A percentile compares a stretch with the other conserved stretches of the same genome.
Evolutionary conservation across 2,113 vertebrate species (phyloP).

Genomic region (Cyanoramphus novaezelandiae): DNA sequence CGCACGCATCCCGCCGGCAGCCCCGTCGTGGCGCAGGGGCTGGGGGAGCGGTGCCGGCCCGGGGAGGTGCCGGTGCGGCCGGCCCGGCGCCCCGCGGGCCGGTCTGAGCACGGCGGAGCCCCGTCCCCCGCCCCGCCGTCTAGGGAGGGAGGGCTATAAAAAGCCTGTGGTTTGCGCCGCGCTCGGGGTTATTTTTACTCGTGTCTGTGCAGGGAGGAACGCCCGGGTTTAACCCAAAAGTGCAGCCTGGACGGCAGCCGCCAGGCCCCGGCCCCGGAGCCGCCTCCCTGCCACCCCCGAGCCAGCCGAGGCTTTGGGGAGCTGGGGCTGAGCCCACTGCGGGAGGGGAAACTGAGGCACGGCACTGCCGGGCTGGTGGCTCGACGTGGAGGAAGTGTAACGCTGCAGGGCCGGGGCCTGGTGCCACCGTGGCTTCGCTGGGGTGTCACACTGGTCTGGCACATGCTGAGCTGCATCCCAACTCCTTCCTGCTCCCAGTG

Average conservation of each 20-base stretch:
- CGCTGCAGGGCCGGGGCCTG: not conserved
- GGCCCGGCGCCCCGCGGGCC: not conserved
- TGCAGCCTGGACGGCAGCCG: conserved; percentile 7
- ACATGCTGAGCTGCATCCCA: rapidly evolving
- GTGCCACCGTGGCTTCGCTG: not conserved
- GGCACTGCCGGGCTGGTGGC: not conserved
- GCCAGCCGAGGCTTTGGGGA: rapidly evolving
- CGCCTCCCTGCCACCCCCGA: not conserved
- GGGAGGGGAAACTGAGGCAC: conserved; percentile 2
- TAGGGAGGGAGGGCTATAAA: conserved; percentile 55
- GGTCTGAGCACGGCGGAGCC: not conserved
- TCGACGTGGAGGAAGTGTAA: rapidly evolving
- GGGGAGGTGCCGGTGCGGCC: not conserved
- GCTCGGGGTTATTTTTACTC: conserved; percentile 65
- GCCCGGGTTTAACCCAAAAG: conserved; percentile 60
- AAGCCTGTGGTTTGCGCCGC: conserved; percentile 54
- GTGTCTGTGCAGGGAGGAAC: conserved; percentile 53
- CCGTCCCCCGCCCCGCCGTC: conserved; percentile 40
- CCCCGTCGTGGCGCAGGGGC: not conserved
- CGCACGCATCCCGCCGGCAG: too few relatives aligned
- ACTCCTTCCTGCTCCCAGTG: rapidly evolving
- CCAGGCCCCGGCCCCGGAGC: not conserved
- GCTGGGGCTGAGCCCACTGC: rapidly evolving
- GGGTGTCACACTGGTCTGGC: rapidly evolving
- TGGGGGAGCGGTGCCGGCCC: not conserved